phyloP scores from a whole-genome alignment of 2,113 vertebrate genomes.

The Eublepharis macularius region DNA sequence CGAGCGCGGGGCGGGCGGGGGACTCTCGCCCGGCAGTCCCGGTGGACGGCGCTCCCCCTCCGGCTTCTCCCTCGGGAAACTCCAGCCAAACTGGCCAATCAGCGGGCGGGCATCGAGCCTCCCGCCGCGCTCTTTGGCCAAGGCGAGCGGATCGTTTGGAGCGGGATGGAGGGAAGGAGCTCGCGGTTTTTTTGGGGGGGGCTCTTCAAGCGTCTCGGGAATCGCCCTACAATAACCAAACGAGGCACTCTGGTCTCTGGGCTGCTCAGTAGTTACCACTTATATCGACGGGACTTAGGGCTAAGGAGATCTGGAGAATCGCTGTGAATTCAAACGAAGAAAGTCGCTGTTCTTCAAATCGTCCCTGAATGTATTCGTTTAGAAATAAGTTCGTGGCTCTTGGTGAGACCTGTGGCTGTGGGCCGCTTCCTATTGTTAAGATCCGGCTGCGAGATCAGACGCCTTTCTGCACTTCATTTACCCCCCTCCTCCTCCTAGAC shows the following conservation, averaged over 20 bases:
- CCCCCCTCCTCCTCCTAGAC: too few species aligned
- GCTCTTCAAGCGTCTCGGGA: background rate
- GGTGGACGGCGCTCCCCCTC: too few species aligned
- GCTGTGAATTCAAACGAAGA: background rate
- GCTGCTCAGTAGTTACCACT: background rate
- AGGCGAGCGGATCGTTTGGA: background rate
- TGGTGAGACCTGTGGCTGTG: too few species aligned
- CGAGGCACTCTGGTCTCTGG: too few species aligned
- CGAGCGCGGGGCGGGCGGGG: background rate
- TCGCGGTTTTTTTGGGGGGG: too few species aligned
- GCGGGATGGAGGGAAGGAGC: too few species aligned
- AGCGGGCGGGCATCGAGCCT: too few species aligned
- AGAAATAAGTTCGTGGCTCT: too few species aligned
- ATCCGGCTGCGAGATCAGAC: rapidly evolving
- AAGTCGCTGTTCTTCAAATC: background rate
- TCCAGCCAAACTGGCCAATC: background rate
- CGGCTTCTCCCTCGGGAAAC: background rate
- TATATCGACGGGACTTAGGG: background rate
- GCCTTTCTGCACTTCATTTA: too few species aligned
- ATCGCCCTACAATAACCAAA: background rate
- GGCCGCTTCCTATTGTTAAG: too few species aligned
- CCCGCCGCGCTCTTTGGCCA: background rate
- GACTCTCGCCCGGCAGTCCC: too few species aligned
- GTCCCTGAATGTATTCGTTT: too few species aligned
- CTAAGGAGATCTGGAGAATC: background rate